These are phyloP conservation scores for Morone chrysops DNA, from an alignment of 2,113 vertebrate species.

Conservation along the genomic window DNA sequence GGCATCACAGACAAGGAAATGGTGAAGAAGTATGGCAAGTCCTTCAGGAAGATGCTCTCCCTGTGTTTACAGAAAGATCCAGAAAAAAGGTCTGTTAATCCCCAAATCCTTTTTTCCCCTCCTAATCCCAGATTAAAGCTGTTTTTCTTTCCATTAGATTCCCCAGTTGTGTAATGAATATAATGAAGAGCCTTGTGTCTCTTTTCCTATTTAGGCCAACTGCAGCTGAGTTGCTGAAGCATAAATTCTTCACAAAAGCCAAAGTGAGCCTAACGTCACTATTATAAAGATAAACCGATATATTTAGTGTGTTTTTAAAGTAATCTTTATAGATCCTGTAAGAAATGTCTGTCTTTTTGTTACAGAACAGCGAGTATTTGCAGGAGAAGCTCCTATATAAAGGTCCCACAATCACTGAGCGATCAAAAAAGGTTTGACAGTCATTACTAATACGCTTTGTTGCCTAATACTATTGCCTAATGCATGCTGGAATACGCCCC, in stretches of 20 bases:
- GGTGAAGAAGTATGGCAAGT: slow-evolving; percentile 99
- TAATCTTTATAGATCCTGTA: background rate
- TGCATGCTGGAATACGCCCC: background rate
- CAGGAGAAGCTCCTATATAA: slow-evolving; percentile 80
- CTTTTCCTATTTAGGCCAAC: slow-evolving; percentile 87
- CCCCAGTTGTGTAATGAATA: background rate
- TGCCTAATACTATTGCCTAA: background rate
- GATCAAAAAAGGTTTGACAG: slow-evolving; percentile 80
- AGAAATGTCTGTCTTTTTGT: slow-evolving; percentile 11
- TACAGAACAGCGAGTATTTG: slow-evolving; percentile 81
- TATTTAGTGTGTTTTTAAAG: background rate
- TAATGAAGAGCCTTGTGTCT: slow-evolving; percentile 29
- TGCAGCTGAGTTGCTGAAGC: slow-evolving; percentile 93
- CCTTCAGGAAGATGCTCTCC: slow-evolving; percentile 98
- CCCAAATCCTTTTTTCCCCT: background rate
- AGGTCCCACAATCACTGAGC: slow-evolving; percentile 81
- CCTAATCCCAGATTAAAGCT: background rate
- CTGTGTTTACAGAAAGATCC: slow-evolving; percentile 98
- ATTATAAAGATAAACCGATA: background rate
- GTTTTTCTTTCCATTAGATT: slow-evolving; percentile 22
- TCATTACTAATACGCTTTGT: background rate
- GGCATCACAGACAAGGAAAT: slow-evolving; percentile 98
- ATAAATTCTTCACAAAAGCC: slow-evolving; percentile 98
- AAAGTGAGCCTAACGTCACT: slow-evolving; percentile 85
- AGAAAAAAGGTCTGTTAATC: slow-evolving; percentile 91